Evolutionary conservation across 2,113 vertebrate genomes (phyloP), one percentile per base, ranked within the genome.

Genomic region (Anseranas semipalmata): DNA sequence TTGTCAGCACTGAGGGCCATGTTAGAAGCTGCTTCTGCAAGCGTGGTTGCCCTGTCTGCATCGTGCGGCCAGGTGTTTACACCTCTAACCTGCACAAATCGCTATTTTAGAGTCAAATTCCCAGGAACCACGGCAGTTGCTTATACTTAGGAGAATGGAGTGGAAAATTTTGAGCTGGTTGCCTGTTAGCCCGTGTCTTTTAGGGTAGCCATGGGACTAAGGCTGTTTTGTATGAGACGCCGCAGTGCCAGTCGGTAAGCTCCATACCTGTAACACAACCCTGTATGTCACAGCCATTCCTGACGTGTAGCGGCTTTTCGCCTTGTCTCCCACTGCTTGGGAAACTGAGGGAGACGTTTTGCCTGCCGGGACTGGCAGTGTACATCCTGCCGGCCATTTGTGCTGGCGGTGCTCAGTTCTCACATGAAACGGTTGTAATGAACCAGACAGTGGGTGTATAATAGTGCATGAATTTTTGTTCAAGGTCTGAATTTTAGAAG

Each of bases 41-140:
- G 62, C 4, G 28, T 4, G 33, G 20, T 60, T 1, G 1, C 30
- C 41, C 20, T 1, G 5, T 43, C 55, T 70, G 55, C 12, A 1
- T 18, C 30, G 35, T 35, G 27, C 66, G 63, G 77, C 39, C 55
- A 28, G 52, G 60, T 35, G n/a, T 63, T 60, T 56, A 25, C 7
- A 37, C 50, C 85, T 62, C 25, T 71, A 59, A 10, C 59, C 65
- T 56, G 46, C 39, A 60, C 56, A 43, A 58, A 67, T 35, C 20
- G 14, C 35, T 78, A 0, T 12, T 60, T 52, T 20, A 48, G 21
- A 76, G 21, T 7, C 17, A 24, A 15, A 35, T 24, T 21, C 32
- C 62, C 18, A 45, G 25, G 53, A 85, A 33, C 33, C 17, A 17
- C 14, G 33, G 55, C 1, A 2, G 10, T 20, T 77, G 20, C 39